These are phyloP conservation scores for Coendou prehensilis DNA, from an alignment of 2,797 vertebrate species.

Conservation along the genomic window DNA sequence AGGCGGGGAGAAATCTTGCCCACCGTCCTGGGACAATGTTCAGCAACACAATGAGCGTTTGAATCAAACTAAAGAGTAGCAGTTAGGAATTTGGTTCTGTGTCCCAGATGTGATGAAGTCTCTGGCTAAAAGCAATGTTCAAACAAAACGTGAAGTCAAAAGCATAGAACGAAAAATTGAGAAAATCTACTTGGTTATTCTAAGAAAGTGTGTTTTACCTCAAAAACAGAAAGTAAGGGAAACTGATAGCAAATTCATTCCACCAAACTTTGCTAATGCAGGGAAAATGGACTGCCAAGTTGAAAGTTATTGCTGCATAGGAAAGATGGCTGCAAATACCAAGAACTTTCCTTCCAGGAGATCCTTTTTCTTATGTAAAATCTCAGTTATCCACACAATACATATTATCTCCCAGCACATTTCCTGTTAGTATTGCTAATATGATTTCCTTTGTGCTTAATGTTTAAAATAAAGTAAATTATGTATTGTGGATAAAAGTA, in stretches of 20 bases:
- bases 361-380: neutral
- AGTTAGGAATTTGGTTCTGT: constrained; percentile 26
- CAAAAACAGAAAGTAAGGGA: constrained; percentile 20
- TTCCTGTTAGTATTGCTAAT: neutral
- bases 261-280: neutral
- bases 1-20: neutral
- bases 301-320: neutral
- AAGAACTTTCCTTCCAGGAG: neutral
- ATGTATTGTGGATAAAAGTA: neutral
- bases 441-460: neutral
- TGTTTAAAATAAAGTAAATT: constrained; percentile 39
- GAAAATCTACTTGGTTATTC: constrained; percentile 34
- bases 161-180: neutral
- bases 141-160: constrained; percentile 46
- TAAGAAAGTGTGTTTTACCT: constrained; percentile 45
- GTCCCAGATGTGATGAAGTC: constrained; percentile 59
- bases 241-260: neutral
- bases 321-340: neutral
- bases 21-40: neutral
- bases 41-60: constrained; percentile 16
- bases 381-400: neutral
- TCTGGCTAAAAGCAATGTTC: constrained; percentile 23
- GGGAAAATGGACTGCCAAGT: neutral
- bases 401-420: neutral
- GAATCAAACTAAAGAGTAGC: constrained; percentile 23